Evolutionary conservation across 92 coral and sea anemone genomes (phyloP), one percentile per base, ranked within the genome.

Genomic region (Phenganax stokvisi): DNA sequence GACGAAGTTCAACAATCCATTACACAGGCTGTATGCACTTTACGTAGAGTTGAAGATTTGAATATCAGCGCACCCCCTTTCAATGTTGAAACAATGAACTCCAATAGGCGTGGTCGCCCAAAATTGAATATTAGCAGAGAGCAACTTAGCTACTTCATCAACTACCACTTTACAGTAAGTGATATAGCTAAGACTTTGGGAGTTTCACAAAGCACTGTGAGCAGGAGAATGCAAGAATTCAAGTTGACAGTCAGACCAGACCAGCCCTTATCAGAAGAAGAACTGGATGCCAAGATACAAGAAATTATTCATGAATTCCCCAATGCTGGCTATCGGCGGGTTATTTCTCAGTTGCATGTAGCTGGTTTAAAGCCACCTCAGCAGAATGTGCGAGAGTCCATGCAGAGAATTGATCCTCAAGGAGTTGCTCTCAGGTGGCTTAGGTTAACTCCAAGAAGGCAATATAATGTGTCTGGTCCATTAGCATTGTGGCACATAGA

Each of bases 401-500:
- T 84, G 87, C 88, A 80, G 44, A 58, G 90, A 60, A 55, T 73
- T 52, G 87, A 87, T 53, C 90, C 86, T 3, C 80, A 84, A 29
- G 85, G 90, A 25, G 83, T 80, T 30, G 88, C 85, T 53, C 75
- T 51, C 75, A 79, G 85, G 84, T 87, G 90, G 90, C 56, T 87
- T 12, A 54, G 79, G 12, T 29, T 84, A 10, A 87, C 87, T 29
- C 87, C 90, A 9, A 87, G 90, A 29, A 85, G 82, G 57, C 67
- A 59, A 77, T 87, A 84, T 58, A 29, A 63, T 62, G 85, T 84
- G 11, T 79, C 85, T 80, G 87, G 85, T 28, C 90, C 87, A 6
- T 83, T 88, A 59, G 79, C 86, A 78, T 71, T 88, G 71, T 88
- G 91, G 89, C 89, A 87, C 30, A 79, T 83, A 79, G 87, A 78